phyloP scores from a whole-genome alignment of 2,888 invertebrate genomes.

The Melieria picta region DNA sequence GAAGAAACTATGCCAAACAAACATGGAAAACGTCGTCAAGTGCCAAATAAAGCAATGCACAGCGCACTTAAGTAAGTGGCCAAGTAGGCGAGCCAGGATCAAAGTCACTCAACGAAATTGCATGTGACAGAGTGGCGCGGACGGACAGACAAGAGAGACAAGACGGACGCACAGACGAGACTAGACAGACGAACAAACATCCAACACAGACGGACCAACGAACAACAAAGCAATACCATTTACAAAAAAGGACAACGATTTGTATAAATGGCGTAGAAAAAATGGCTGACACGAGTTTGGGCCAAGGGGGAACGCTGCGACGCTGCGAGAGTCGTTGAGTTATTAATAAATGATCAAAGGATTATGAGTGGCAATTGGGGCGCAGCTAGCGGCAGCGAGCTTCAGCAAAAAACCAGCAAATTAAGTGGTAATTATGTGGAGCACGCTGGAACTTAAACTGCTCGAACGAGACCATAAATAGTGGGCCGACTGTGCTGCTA shows the following conservation, averaged over 20 bases:
- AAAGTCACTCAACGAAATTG: slow-evolving; percentile 20
- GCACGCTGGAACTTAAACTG: slow-evolving; percentile 46
- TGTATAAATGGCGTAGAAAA: no score
- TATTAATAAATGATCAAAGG: slow-evolving; percentile 27
- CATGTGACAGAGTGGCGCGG: no score
- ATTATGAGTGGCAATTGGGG: slow-evolving; percentile 6
- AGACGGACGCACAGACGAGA: not conserved
- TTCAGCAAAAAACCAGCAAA: slow-evolving; percentile 39
- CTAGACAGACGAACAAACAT: not conserved
- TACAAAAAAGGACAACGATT: no score
- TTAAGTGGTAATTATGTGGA: slow-evolving; percentile 65
- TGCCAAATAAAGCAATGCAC: slow-evolving; percentile 26
- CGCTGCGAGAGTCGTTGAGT: not conserved
- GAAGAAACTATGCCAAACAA: slow-evolving; percentile 25
- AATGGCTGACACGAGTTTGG: no score
- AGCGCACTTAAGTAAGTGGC: not conserved
- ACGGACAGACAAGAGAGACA: no score
- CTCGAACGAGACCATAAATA: no score
- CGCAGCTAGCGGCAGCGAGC: not conserved
- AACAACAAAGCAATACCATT: not conserved
- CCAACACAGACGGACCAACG: not conserved
- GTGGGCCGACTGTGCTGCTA: no score
- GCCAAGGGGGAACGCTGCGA: no score
- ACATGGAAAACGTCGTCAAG: slow-evolving; percentile 13
- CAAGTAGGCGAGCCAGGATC: slow-evolving; percentile 1